Base-by-base conservation (phyloP, 2,888 invertebrate species). In the Chironomus riparius region DNA sequence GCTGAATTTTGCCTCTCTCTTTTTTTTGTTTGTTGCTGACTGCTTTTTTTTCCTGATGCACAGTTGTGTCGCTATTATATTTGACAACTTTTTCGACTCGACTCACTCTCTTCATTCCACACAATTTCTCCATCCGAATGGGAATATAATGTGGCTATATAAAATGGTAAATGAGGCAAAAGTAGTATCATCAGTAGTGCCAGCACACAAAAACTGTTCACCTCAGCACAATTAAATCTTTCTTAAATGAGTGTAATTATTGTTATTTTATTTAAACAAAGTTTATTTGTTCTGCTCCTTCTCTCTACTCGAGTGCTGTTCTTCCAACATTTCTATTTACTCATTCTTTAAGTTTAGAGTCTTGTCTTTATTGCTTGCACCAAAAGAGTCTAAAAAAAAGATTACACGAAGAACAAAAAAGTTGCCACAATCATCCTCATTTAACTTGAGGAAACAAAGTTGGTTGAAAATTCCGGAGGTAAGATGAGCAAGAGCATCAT, bases 171-270 rank as follows among this genome's bases (percentile, higher is more conserved):
- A 56, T 56, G 56, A 56, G 18, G 28, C 72, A 72, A 62, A 13
- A 72, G 28, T 38, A 38, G 38, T 38, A 38, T 38, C 38, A 38
- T 38, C 38, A 10, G 38, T 38, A 38, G 38, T 38, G 38, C 38
- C 56, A 56, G 56, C 56, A 56, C n/a, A 56, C 12, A 56, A 22
- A 21, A 56, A 72, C 56, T 72, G 72, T 62, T 72, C 38, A 72
- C 72, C 72, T 72, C 72, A 72, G 72, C 62, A 56, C 56, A 72
- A 72, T 72, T 72, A 72, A 72, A 72, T 65, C 56, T 56, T 18
- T 72, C 62, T 72, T 72, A 72, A 72, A 72, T 72, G 61, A 72
- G 12, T 72, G 72, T 72, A 72, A 72, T 72, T 72, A 72, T 28
- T 56, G 56, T 56, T 56, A 56, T 56, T 56, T 56, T 56, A 56